phyloP scores from a whole-genome alignment of 35 echinoderm and acorn worm species.

The Ophiothrix spiculata region DNA sequence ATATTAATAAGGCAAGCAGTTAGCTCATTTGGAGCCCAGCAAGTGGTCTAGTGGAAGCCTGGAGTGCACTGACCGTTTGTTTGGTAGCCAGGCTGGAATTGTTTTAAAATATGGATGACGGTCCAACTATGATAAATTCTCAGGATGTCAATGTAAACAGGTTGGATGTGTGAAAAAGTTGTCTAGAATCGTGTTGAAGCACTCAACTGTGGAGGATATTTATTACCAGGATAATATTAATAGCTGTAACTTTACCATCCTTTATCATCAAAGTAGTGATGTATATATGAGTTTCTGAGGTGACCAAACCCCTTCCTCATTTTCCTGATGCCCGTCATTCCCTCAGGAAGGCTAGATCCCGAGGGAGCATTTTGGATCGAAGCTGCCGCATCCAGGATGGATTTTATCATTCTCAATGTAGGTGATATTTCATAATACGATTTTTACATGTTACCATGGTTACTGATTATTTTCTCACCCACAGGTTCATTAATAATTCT shows the following conservation, averaged over 20 bases:
- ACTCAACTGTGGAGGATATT: background rate
- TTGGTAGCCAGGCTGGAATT: too few species aligned
- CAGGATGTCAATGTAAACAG: background rate
- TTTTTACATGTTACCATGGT: too few species aligned
- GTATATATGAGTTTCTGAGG: background rate
- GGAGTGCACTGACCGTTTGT: background rate
- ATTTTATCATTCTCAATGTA: slow-evolving; percentile 10
- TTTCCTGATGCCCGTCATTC: background rate
- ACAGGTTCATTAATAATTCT: too few species aligned
- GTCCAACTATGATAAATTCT: background rate
- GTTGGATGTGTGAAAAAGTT: too few species aligned
- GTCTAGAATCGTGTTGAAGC: background rate
- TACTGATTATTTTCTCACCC: too few species aligned
- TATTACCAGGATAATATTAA: too few species aligned
- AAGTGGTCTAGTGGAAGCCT: background rate
- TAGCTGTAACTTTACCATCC: too few species aligned
- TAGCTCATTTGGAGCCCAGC: background rate
- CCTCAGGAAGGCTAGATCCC: background rate
- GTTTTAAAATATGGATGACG: background rate
- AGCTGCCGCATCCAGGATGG: background rate
- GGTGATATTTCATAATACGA: background rate
- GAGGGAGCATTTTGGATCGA: slow-evolving; percentile 4
- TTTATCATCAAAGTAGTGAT: too few species aligned
- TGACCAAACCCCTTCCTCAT: background rate
- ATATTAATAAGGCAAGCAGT: background rate